Conservation (phyloP, 2,113 vertebrate genomes). For the Crocuta crocuta region DNA sequence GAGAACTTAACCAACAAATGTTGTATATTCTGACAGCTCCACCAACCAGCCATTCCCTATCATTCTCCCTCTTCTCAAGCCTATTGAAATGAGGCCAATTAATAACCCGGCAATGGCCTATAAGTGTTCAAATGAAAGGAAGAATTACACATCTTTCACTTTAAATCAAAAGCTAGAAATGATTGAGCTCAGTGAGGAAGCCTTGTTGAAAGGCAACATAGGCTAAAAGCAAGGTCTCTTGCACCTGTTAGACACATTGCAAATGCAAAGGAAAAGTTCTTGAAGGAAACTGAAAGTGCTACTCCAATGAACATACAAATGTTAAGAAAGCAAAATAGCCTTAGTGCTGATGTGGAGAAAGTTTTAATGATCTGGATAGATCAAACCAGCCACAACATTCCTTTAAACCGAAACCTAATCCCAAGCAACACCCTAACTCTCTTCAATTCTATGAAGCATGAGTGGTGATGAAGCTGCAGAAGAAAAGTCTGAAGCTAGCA, state of each 20-base stretch:
- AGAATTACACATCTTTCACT: background rate
- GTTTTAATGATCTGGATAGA: background rate
- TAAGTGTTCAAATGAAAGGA: background rate
- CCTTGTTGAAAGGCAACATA: background rate
- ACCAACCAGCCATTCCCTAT: background rate
- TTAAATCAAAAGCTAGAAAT: background rate
- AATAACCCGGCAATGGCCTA: background rate
- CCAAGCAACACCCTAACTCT: background rate
- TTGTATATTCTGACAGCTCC: background rate
- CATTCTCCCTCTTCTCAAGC: background rate
- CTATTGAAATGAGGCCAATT: background rate
- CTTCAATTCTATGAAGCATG: background rate
- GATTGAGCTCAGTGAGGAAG: background rate
- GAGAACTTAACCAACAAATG: background rate
- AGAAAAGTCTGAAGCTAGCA: background rate
- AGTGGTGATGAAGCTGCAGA: background rate
- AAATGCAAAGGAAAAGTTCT: background rate
- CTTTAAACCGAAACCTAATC: background rate
- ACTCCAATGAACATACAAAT: background rate
- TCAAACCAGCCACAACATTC: background rate
- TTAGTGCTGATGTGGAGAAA: background rate
- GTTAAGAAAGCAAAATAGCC: background rate
- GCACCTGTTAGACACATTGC: background rate
- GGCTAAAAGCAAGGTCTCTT: background rate
- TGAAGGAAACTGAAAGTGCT: background rate